Base-by-base conservation (phyloP, 2,888 invertebrate species). In the Spilosoma lubricipeda region DNA sequence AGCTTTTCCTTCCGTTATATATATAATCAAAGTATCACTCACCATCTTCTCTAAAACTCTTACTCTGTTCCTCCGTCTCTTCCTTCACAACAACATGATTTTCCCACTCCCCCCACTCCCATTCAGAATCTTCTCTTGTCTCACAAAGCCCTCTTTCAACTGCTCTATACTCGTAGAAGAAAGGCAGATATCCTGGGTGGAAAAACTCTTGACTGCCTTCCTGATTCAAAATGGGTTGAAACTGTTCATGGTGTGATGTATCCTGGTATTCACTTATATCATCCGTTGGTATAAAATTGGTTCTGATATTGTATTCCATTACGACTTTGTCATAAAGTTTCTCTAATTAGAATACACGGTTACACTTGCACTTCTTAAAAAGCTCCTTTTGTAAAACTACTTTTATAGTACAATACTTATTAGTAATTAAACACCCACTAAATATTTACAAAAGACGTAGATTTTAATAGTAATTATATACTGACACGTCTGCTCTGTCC, bases 1-100 rank as follows among this genome's bases (percentile, higher is more conserved):
- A n/a, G n/a, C n/a, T n/a, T n/a, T n/a, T n/a, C n/a, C n/a, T n/a
- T n/a, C n/a, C n/a, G n/a, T n/a, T n/a, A n/a, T 67, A 71, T 11
- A 56, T 39, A 52, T 33, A 63, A 67, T 36, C 36, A 36, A 65
- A 18, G 36, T 63, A 64, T 45, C 48, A 78, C 87, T 84, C 56
- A 93, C 93, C 93, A 86, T 93, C 93, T 45, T 93, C 93, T 71
- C 85, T 87, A 69, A 90, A 85, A 73, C 84, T 89, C 66, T 79
- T 78, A 0, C 76, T 76, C 56, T 89, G 90, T 7, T 76, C 80
- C 18, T 90, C 91, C 39, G 79, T 76, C 71, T 93, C 94, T 72
- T 91, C 90, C 77, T 93, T 93, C 69, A 93, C 93, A 66, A 86
- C 67, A 3, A 90, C 85, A 70, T 88, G 89, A 11, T 73, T 82